Percentiles rank a stretch among this genome's conserved stretches.
These are phyloP conservation scores for Chaetura pelagica DNA, from an alignment of 2,113 vertebrate genomes.

Conservation along the genomic window DNA sequence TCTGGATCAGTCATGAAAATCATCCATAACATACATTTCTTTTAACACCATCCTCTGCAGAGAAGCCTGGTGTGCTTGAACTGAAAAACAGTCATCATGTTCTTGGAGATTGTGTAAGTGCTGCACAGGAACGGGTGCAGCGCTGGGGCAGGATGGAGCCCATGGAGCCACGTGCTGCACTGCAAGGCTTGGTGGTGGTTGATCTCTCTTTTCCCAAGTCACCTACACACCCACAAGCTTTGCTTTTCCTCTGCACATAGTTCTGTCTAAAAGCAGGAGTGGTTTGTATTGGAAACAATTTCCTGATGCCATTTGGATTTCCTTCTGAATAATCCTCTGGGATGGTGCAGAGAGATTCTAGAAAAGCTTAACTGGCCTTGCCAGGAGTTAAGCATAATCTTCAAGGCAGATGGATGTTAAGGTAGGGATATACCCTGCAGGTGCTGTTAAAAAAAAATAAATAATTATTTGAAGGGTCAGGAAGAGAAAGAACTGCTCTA, in stretches of 20 bases:
- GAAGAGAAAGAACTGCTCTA: not conserved
- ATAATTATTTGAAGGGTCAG: not conserved
- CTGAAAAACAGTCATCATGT: rapidly evolving
- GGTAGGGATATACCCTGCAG: not conserved
- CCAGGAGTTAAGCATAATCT: not conserved
- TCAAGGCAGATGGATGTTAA: not conserved
- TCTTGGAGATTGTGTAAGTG: rapidly evolving
- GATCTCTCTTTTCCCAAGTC: not conserved
- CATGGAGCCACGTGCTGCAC: rapidly evolving
- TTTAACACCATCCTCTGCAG: not conserved
- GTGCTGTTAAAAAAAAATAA: not conserved
- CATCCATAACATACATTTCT: rapidly evolving
- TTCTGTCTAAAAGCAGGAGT: not conserved
- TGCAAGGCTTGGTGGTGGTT: not conserved
- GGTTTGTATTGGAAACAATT: not conserved
- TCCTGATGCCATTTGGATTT: slow-evolving; percentile 41
- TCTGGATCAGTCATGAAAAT: not conserved
- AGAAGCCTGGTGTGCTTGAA: not conserved
- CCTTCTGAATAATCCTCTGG: slow-evolving; percentile 6
- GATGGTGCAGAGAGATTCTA: not conserved
- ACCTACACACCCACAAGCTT: rapidly evolving
- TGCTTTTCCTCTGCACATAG: not conserved
- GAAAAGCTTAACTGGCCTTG: not conserved
- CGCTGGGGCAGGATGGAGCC: not conserved
- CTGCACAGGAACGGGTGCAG: rapidly evolving